phyloP scores from a whole-genome alignment of 2,888 invertebrate genomes.

The Rhyacophila evoluta region DNA sequence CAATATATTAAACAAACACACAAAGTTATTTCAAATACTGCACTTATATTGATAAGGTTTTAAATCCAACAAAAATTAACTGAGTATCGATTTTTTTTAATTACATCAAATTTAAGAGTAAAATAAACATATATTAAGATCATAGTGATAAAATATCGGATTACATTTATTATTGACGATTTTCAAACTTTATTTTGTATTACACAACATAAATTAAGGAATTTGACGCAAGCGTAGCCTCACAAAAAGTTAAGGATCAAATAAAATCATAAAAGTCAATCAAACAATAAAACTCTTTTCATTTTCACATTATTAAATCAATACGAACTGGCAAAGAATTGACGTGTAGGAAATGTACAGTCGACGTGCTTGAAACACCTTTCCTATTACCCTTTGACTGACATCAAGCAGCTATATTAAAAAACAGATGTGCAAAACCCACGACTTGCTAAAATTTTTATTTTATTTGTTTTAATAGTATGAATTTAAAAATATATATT shows the following conservation, averaged over 20 bases:
- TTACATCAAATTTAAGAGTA: too few species aligned
- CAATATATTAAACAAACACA: too few species aligned
- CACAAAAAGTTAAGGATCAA: not conserved
- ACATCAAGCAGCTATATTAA: conserved; percentile 21
- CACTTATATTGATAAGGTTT: too few species aligned
- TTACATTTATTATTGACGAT: too few species aligned
- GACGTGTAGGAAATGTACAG: conserved; percentile 5
- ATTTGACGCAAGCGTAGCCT: not conserved
- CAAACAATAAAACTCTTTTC: not conserved
- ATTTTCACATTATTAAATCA: not conserved
- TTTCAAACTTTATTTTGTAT: too few species aligned
- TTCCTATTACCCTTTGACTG: conserved; percentile 15
- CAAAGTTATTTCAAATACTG: too few species aligned
- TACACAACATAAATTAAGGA: not conserved
- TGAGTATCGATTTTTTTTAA: too few species aligned
- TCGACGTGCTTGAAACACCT: not conserved
- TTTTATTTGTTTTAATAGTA: not conserved
- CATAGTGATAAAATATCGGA: too few species aligned
- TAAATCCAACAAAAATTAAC: too few species aligned
- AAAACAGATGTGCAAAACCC: not conserved
- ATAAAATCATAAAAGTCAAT: conserved; percentile 13
- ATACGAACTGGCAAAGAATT: conserved; percentile 14
- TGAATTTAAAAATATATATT: too few species aligned
- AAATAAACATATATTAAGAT: too few species aligned
- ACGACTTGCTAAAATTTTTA: not conserved